Evolutionary conservation across 2,888 invertebrate species (phyloP).

Genomic region (Heteromurus nitidus): DNA sequence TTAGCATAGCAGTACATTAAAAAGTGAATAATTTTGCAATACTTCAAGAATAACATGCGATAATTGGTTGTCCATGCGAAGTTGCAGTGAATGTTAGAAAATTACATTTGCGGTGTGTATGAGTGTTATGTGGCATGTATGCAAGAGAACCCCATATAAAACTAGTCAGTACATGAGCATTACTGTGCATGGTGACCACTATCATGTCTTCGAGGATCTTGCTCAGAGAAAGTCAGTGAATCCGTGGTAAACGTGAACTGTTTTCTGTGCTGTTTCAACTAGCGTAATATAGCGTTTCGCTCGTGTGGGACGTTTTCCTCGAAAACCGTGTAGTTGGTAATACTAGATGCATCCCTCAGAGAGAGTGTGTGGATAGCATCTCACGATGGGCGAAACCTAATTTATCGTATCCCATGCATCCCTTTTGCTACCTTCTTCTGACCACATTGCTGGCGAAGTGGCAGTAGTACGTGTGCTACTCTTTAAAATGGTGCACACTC

Average conservation of each 20-base stretch:
- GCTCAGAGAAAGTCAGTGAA: constrained; percentile 41
- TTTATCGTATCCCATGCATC: constrained; percentile 46
- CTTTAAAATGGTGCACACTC: constrained; percentile 7
- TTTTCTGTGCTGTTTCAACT: too few species aligned
- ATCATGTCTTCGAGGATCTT: background rate
- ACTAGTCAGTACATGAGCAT: too few species aligned
- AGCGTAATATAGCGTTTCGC: too few species aligned
- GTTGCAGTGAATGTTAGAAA: too few species aligned
- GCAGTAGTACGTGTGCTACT: background rate
- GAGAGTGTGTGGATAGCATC: constrained; percentile 32
- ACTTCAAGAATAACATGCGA: too few species aligned
- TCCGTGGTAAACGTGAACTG: constrained; percentile 51
- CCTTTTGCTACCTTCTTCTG: constrained; percentile 29
- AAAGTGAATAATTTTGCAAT: too few species aligned
- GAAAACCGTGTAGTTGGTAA: constrained; percentile 51
- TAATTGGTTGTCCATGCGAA: too few species aligned
- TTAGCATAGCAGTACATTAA: too few species aligned
- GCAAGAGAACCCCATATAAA: too few species aligned
- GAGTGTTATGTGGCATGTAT: too few species aligned
- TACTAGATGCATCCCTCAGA: constrained; percentile 63
- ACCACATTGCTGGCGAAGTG: constrained; percentile 9
- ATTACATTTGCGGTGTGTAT: too few species aligned
- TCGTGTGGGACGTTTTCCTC: constrained; percentile 64
- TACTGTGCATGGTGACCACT: too few species aligned
- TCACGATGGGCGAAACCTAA: background rate